Evolutionary conservation across 1,140 invertebrate genomes (phyloP), one percentile per base, ranked within the genome.

Genomic region (Scaptomyza graminum): DNA sequence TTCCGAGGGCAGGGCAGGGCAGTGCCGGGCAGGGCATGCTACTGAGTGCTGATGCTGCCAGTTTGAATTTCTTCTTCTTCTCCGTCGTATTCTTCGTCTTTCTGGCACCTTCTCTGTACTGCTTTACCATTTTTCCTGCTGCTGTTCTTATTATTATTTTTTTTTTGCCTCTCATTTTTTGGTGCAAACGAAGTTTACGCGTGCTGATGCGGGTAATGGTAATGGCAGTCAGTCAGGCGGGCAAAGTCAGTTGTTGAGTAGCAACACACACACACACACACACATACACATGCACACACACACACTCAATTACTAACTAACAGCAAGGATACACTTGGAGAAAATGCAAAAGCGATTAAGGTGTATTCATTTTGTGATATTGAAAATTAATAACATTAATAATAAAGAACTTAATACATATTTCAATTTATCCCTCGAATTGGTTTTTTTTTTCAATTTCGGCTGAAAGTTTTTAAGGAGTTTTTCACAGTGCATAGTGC

Each of bases 171-270:
- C 50, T 62, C 60, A 62, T 68, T 74, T 22, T 69, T 74, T 55
- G 60, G 74, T 88, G 74, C 67, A 82, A 82, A 87, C 83, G 82
- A 85, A 85, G 82, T 85, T 85, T 87, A 82, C 83, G 82, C 82
- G 82, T 85, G 78, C 82, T 87, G 82, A 85, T 81, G 81, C 74
- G 85, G 67, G 74, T 85, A 68, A 73, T 73, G 70, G 56, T 67
- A 85, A 85, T 85, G 77, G 75, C 77, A 81, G 82, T 78, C 74
- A 74, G 82, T 70, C 69, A 76, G 78, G 57, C 77, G 66, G 60
- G 55, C 12, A 59, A 59, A 64, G 74, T 54, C 61, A 67, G 64
- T 66, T 46, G 54, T 56, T 25, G 39, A 56, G 57, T 25, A n/a
- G 22, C 41, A 11, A 37, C 51, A 54, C 28, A 37, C 4, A 16